phyloP scores from a whole-genome alignment of 1,140 invertebrate species.

The Drosophila ercepeae region DNA sequence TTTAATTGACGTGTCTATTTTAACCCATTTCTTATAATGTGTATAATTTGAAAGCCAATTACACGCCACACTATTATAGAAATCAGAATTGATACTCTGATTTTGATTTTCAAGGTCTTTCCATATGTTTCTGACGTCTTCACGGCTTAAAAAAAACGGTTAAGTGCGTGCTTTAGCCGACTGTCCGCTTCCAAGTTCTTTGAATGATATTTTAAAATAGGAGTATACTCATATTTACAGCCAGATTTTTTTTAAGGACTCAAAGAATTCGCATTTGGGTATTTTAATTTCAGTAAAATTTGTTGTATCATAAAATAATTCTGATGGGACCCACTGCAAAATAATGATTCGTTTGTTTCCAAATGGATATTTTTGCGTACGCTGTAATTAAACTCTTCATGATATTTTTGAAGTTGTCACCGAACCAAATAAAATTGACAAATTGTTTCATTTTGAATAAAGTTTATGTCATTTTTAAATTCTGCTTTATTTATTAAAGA shows the following conservation, averaged over 20 bases:
- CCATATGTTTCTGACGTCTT: slow-evolving; percentile 14
- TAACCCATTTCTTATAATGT: slow-evolving; percentile 85
- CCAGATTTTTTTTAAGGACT: slow-evolving; percentile 63
- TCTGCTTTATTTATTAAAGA: too few species aligned
- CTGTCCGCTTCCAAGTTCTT: slow-evolving; percentile 85
- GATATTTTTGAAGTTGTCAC: too few species aligned
- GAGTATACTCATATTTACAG: slow-evolving; percentile 88
- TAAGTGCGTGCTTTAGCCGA: slow-evolving; percentile 84
- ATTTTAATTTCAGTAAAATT: slow-evolving; percentile 85
- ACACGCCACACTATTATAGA: slow-evolving; percentile 87
- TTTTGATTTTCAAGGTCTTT: slow-evolving; percentile 8
- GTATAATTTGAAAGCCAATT: slow-evolving; percentile 87
- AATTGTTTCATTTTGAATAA: too few species aligned
- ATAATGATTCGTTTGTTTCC: slow-evolving; percentile 86
- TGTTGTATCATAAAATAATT: slow-evolving; percentile 85
- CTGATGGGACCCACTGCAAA: slow-evolving; percentile 88
- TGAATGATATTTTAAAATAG: slow-evolving; percentile 88
- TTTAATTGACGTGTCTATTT: slow-evolving; percentile 85
- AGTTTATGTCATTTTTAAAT: too few species aligned
- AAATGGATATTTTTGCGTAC: too few species aligned
- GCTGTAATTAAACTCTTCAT: too few species aligned
- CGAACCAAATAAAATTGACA: too few species aligned
- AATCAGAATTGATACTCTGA: not conserved
- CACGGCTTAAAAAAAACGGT: slow-evolving; percentile 43
- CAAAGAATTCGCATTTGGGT: slow-evolving; percentile 85